Conservation (phyloP, 2,888 invertebrate genomes). For the Rotaria magnacalcarata region DNA sequence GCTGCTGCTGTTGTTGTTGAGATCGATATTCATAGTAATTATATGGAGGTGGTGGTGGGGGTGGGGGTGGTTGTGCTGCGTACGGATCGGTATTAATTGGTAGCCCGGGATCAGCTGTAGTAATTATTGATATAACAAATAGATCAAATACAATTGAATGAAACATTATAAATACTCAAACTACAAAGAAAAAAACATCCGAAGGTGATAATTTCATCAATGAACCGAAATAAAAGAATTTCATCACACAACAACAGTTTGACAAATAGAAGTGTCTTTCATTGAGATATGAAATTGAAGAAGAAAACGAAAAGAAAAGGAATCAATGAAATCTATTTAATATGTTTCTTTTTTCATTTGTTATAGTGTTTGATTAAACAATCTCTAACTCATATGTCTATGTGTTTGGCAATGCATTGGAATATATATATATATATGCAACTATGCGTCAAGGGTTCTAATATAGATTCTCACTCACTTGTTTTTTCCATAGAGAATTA, state of each 20-base stretch:
- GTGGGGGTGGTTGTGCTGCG: background rate
- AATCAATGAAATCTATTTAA: background rate
- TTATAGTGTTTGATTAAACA: background rate
- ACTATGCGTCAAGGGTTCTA: background rate
- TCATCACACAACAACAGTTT: background rate
- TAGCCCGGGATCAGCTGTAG: background rate
- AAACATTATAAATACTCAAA: background rate
- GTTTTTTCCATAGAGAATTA: background rate
- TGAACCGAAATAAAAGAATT: background rate
- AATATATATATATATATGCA: no score
- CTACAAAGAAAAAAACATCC: background rate
- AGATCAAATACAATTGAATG: background rate
- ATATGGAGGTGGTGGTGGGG: background rate
- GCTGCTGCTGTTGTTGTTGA: background rate
- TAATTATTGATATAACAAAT: background rate
- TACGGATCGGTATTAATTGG: background rate
- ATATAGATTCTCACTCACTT: background rate
- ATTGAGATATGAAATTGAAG: background rate
- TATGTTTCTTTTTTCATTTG: background rate
- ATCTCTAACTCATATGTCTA: background rate
- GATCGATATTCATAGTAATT: constrained; percentile 21
- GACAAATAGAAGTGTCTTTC: background rate
- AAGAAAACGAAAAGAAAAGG: background rate
- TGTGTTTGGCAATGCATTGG: background rate
- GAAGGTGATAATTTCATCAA: background rate